Base-by-base conservation (phyloP, 2,888 invertebrate genomes). In the Boloria euphrosyne region DNA sequence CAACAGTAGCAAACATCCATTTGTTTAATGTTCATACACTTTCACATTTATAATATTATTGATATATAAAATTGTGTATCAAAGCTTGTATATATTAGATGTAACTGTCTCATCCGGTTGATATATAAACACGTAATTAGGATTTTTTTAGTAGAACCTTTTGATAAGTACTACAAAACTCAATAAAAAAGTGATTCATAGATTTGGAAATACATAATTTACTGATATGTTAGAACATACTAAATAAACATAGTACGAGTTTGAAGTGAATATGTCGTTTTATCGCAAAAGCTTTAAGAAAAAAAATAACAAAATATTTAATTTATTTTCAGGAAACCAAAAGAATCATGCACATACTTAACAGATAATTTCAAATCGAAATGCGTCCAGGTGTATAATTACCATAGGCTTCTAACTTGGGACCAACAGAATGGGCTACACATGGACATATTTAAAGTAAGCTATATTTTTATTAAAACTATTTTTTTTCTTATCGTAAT, bases 301-400 rank as follows among this genome's bases (percentile, higher is more conserved):
- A n/a, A n/a, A n/a, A n/a, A n/a, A 49, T 16, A 4, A 16, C 2
- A 5, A 16, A 49, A 52, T 52, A 7, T 10, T 18, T 13, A 13
- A 10, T 22, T 61, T 66, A 73, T 63, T 70, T 85, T 52, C 84
- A 97, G 96, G 72, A 94, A 94, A 80, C 95, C 96, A 0, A 95
- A 95, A 72, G 94, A 95, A 67, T 93, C 95, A 7, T 97, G 97
- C 79, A 96, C 96, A 0, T 97, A 96, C 78, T 92, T 97, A 60
- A 95, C 96, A 0, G 95, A 96, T 66, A 95, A 95, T 72, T 96
- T 96, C 79, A 95, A 95, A 72, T 96, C 97, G 0, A 95, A 96
- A 74, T 97, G 97, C 79, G 93, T 95, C 2, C 97, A 97, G 92
- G 95, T 97, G 0, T 96, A 96, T 81, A 96, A 96, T 78, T 96